A percentile compares a stretch with the other conserved stretches of the same genome.
These are phyloP conservation scores for Quadroppia sp. DNA, from an alignment of 2,888 invertebrate genomes.

Conservation along the genomic window DNA sequence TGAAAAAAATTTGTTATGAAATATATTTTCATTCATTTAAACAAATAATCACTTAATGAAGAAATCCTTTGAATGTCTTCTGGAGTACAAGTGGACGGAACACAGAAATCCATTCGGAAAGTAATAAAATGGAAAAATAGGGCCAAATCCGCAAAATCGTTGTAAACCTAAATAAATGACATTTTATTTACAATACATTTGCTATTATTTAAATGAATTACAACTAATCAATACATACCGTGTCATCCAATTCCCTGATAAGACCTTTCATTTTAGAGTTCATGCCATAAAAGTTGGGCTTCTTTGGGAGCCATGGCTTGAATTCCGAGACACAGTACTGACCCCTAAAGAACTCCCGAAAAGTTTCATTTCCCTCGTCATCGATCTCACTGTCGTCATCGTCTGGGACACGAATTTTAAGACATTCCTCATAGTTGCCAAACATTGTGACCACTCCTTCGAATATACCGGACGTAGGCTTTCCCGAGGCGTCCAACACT, in stretches of 20 bases:
- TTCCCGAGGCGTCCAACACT: slow-evolving; percentile 45
- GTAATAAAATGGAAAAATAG: slow-evolving; percentile 43
- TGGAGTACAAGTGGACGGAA: slow-evolving; percentile 42
- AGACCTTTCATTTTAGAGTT: slow-evolving; percentile 40
- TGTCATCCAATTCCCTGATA: slow-evolving; percentile 32
- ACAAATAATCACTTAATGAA: slow-evolving; percentile 38
- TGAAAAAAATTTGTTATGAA: background rate
- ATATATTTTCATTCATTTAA: too few relatives aligned
- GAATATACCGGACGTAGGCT: slow-evolving; percentile 43
- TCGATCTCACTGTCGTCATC: slow-evolving; percentile 43
- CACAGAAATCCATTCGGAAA: slow-evolving; percentile 43
- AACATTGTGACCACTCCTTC: slow-evolving; percentile 43
- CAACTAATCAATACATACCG: slow-evolving; percentile 35
- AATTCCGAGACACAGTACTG: slow-evolving; percentile 44
- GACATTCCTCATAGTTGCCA: slow-evolving; percentile 44
- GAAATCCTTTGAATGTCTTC: slow-evolving; percentile 44
- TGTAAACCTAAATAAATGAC: slow-evolving; percentile 25
- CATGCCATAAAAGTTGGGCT: slow-evolving; percentile 44
- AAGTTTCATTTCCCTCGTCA: slow-evolving; percentile 33
- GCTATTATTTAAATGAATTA: too few relatives aligned
- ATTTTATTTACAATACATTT: too few relatives aligned
- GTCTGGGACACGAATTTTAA: slow-evolving; percentile 41
- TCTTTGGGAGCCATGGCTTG: slow-evolving; percentile 45
- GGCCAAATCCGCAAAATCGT: slow-evolving; percentile 41
- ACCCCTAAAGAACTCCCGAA: slow-evolving; percentile 43